These are phyloP conservation scores for Rhincodon typus DNA, from an alignment of 2,797 vertebrate species.

Conservation along the genomic window DNA sequence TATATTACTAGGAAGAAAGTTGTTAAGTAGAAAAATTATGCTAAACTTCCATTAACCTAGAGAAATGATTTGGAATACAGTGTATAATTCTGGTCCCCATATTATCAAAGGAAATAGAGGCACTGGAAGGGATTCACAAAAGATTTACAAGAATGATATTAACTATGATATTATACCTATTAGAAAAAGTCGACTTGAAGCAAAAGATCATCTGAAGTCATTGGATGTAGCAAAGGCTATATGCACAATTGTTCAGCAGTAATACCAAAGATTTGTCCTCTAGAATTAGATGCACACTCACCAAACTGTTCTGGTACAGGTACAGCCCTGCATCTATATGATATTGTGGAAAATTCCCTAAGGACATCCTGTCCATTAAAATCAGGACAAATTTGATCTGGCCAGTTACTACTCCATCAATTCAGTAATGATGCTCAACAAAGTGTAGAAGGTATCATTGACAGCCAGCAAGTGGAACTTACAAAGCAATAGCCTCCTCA, in stretches of 20 bases:
- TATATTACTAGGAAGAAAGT: background rate
- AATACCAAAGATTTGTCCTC: background rate
- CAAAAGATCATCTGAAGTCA: background rate
- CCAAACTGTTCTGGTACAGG: too few relatives aligned
- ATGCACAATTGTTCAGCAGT: background rate
- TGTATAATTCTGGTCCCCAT: background rate
- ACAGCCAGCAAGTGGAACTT: too few relatives aligned
- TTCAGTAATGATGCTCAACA: too few relatives aligned
- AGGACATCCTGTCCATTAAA: too few relatives aligned
- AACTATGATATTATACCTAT: background rate
- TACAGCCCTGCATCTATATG: too few relatives aligned
- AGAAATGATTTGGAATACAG: background rate
- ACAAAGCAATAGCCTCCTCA: too few relatives aligned
- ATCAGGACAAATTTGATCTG: too few relatives aligned
- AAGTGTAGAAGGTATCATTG: too few relatives aligned
- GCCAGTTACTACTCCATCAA: too few relatives aligned
- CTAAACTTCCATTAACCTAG: background rate
- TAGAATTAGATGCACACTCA: background rate
- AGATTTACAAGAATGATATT: background rate
- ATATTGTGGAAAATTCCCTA: too few relatives aligned
- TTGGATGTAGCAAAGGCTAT: background rate
- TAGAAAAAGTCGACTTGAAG: background rate
- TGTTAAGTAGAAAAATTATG: background rate
- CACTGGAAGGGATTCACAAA: background rate
- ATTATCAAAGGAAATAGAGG: background rate